Conservation (phyloP, 2,888 invertebrate genomes). For the Dascillus cervinus region DNA sequence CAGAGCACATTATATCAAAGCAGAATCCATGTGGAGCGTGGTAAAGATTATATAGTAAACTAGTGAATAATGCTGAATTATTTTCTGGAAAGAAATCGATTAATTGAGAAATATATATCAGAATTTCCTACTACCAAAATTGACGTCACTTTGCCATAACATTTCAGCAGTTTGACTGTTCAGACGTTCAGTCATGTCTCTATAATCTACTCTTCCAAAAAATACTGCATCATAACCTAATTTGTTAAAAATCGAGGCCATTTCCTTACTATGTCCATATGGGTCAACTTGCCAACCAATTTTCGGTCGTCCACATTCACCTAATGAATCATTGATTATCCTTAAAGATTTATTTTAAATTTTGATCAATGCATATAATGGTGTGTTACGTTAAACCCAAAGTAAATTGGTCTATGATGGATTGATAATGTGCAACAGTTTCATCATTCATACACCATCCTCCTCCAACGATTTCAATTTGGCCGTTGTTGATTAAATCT, state of each 20-base stretch:
- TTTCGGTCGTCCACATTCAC: slow-evolving; percentile 65
- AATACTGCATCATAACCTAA: slow-evolving; percentile 68
- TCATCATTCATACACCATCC: slow-evolving; percentile 58
- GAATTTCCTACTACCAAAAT: no score
- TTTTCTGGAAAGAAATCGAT: slow-evolving; percentile 26
- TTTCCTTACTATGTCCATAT: slow-evolving; percentile 71
- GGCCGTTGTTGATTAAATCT: slow-evolving; percentile 51
- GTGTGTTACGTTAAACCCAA: slow-evolving; percentile 54
- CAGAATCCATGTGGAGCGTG: slow-evolving; percentile 54
- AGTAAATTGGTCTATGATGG: slow-evolving; percentile 63
- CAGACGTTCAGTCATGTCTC: slow-evolving; percentile 52
- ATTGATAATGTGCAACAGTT: slow-evolving; percentile 60
- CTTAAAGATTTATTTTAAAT: no score
- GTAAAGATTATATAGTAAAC: slow-evolving; percentile 48
- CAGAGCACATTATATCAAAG: slow-evolving; percentile 52
- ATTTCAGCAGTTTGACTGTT: slow-evolving; percentile 57
- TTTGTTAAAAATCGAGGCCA: slow-evolving; percentile 56
- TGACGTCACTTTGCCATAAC: slow-evolving; percentile 59
- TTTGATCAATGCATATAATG: no score
- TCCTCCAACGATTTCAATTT: slow-evolving; percentile 54
- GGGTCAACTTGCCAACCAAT: slow-evolving; percentile 85
- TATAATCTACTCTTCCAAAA: slow-evolving; percentile 61
- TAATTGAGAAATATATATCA: no score
- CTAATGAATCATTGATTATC: slow-evolving; percentile 59
- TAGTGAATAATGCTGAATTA: slow-evolving; percentile 49